These are phyloP conservation scores for Mesitornis unicolor DNA, from an alignment of 2,113 vertebrate species.

Conservation along the genomic window DNA sequence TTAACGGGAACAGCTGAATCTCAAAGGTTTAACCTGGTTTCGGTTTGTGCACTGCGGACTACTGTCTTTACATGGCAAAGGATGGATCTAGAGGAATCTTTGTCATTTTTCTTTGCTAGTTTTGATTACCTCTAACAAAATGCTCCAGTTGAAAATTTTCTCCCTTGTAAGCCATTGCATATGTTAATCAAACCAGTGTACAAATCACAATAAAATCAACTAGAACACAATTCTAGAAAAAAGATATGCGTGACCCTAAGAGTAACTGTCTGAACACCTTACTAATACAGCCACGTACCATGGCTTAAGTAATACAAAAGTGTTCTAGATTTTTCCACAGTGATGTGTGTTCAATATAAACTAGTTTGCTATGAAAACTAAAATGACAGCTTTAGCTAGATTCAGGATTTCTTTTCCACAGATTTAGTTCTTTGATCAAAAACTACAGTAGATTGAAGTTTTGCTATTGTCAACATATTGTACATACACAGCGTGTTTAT, in stretches of 20 bases:
- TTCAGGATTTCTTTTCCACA: conserved; percentile 5
- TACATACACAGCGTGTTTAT: neutral
- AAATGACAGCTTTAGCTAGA: conserved; percentile 61
- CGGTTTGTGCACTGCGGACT: neutral
- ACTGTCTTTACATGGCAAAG: neutral
- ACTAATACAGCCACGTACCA: conserved; percentile 1
- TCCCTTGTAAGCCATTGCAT: conserved; percentile 20
- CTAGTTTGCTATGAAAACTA: conserved; percentile 59
- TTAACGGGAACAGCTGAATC: neutral
- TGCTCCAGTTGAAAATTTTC: conserved; percentile 10
- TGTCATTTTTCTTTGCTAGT: neutral
- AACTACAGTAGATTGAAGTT: conserved; percentile 37
- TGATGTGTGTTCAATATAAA: conserved; percentile 59
- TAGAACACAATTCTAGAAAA: conserved; percentile 21
- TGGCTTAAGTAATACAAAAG: conserved; percentile 27
- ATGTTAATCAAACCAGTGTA: conserved; percentile 47
- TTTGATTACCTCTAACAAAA: conserved; percentile 42
- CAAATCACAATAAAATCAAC: conserved; percentile 38
- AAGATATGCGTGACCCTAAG: conserved; percentile 6
- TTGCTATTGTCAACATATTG: conserved; percentile 30
- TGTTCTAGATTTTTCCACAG: conserved; percentile 66
- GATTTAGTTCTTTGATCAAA: conserved; percentile 58
- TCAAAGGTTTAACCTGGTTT: neutral
- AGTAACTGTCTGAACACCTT: conserved; percentile 35
- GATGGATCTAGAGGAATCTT: neutral